Percentiles rank a stretch among this genome's conserved stretches.
These are phyloP conservation scores for Cephonodes hylas DNA, from an alignment of 2,888 invertebrate species.

Conservation along the genomic window DNA sequence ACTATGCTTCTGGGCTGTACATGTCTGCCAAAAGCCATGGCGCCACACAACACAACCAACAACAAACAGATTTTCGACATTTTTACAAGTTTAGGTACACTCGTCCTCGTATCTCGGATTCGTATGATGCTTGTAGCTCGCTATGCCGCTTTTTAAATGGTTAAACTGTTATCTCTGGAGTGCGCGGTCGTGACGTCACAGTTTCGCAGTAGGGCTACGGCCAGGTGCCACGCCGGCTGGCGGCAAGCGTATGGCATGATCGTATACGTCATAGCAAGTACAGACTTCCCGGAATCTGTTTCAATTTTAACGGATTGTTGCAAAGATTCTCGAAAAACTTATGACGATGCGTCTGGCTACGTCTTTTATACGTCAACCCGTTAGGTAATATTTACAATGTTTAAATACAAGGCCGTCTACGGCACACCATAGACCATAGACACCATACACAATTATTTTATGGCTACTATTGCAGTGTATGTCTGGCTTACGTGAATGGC, in stretches of 20 bases:
- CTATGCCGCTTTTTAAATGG: constrained; percentile 43
- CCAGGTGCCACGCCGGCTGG: constrained; percentile 18
- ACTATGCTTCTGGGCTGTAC: constrained; percentile 42
- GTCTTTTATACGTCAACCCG: constrained; percentile 4
- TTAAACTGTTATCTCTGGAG: constrained; percentile 37
- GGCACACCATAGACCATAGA: too few relatives aligned
- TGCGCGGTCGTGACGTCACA: constrained; percentile 34
- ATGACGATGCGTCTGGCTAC: background rate
- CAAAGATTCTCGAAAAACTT: background rate
- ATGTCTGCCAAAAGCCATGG: constrained; percentile 41
- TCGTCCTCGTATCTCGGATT: constrained; percentile 20
- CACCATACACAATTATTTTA: too few relatives aligned
- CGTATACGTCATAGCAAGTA: constrained; percentile 1
- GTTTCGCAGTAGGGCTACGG: constrained; percentile 17
- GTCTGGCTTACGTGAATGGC: too few relatives aligned
- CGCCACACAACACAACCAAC: constrained; percentile 28
- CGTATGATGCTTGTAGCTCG: constrained; percentile 28
- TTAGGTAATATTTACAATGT: too few relatives aligned
- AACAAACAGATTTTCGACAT: constrained; percentile 33
- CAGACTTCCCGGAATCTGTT: background rate
- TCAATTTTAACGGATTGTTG: background rate
- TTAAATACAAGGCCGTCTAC: too few relatives aligned
- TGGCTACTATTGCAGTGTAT: too few relatives aligned
- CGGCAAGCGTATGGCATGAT: constrained; percentile 11
- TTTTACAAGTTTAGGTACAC: constrained; percentile 20